A percentile compares a stretch with the other conserved stretches of the same genome.
Conservation (phyloP, 2,113 vertebrate species). For the Catharus bicknelli region DNA sequence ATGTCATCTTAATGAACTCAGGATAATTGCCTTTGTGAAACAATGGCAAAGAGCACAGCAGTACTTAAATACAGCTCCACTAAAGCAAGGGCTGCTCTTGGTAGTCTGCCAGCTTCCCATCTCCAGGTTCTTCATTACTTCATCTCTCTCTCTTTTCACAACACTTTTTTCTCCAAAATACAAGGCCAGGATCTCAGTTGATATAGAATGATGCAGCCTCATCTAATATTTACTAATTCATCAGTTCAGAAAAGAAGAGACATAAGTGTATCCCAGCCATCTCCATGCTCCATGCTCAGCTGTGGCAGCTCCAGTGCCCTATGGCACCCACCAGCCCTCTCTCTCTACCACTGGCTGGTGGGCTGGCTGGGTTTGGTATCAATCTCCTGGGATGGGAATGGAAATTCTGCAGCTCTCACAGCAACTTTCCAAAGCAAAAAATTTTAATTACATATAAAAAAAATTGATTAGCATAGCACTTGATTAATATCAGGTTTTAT, state of each 20-base stretch:
- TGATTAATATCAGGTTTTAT: not conserved
- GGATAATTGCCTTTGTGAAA: conserved; percentile 5
- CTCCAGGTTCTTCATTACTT: not conserved
- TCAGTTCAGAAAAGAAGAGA: not conserved
- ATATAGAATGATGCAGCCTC: not conserved
- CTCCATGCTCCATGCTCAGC: not conserved
- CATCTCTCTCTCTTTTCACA: not conserved
- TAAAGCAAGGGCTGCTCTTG: not conserved
- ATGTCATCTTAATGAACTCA: conserved; percentile 2
- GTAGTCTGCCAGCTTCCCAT: not conserved
- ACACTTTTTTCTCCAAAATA: not conserved
- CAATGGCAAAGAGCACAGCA: conserved; percentile 2
- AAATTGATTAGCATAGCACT: conserved; percentile 21
- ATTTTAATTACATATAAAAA: conserved; percentile 40
- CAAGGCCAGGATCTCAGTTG: not conserved
- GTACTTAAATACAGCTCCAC: not conserved
- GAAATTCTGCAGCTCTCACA: not conserved
- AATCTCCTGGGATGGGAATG: not conserved
- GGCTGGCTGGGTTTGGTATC: not conserved
- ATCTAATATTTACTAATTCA: not conserved
- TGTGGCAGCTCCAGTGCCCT: not conserved
- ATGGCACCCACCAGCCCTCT: not conserved
- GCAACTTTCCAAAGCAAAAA: conserved; percentile 19
- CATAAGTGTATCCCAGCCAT: not conserved
- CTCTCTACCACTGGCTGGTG: not conserved